Base-by-base conservation (phyloP, 2,113 vertebrate species). In the Lipotes vexillifer region DNA sequence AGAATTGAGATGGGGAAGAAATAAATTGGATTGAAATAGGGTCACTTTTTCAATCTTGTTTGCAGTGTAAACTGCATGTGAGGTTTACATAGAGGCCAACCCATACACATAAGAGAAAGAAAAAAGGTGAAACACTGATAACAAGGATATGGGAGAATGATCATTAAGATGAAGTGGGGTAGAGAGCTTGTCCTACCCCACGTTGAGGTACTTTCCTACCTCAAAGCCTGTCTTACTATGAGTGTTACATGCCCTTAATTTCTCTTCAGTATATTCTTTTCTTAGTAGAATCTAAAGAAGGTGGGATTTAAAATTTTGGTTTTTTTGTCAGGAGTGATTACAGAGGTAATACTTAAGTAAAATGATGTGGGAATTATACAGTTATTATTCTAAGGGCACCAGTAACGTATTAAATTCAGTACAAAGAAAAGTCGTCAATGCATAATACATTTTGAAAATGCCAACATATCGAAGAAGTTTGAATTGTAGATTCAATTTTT, bases 361-460 rank as follows among this genome's bases (percentile, higher is more conserved):
- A 57, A 80, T 49, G 17, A 14, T 55, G 0, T 82, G 36, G 23
- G 72, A 82, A 83, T 86, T 90, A 6, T 36, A 46, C 55, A 91
- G 49, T 8, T 74, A 23, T 77, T 85, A 36, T 52, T 92, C n/a
- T 74, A 33, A 85, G 57, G 41, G 31, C 5, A 86, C 36, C 46
- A 52, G n/a, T 44, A 87, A 55, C 31, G 18, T 84, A 41, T 66
- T 95, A 74, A 88, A 49, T 77, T 61, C 33, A 61, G 23, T 91
- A 36, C 49, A 80, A 85, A 83, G 61, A 65, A 89, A 95, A 95
- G 66, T 77, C 77, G 82, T 27, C 46, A 75, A 33, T 86, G 93
- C 96, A 61, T n/a, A 63, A 89, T 46, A 20, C 63, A 61, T 93
- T 88, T 97, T 96, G 18, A 66, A 97, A 95, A 92, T 87, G 41